Percentiles rank a stretch among this genome's conserved stretches.
Conservation (phyloP, 2,888 invertebrate species). For the Lamellibrachia satsuma region DNA sequence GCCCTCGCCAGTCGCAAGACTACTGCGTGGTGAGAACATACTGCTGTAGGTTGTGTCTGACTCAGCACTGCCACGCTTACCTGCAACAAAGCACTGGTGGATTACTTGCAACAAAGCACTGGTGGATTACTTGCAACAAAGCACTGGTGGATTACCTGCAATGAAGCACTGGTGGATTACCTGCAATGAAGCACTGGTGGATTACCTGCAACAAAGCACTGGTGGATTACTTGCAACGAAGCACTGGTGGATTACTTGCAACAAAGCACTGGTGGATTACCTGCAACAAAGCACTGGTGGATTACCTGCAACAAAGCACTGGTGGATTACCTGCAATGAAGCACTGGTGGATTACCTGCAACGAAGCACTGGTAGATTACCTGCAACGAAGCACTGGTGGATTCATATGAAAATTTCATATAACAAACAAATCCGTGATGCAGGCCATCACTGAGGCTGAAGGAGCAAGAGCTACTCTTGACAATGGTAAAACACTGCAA, state of each 20-base stretch:
- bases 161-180: neutral
- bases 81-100: constrained; percentile 26
- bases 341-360: neutral
- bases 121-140: neutral
- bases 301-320: neutral
- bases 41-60: constrained; percentile 52
- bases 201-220: neutral
- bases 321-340: neutral
- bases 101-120: no score
- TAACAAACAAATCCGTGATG: no score
- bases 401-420: neutral
- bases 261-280: neutral
- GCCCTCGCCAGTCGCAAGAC: constrained; percentile 67
- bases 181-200: neutral
- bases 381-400: neutral
- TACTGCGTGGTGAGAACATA: constrained; percentile 70
- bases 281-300: neutral
- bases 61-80: constrained; percentile 57
- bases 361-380: neutral
- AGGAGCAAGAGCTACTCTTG: no score
- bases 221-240: neutral
- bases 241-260: neutral
- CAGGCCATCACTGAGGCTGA: no score
- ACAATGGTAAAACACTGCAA: no score
- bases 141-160: neutral